Evolutionary conservation across 2,888 invertebrate genomes (phyloP), one percentile per base, ranked within the genome.

Genomic region (Drosophila aldrichi): DNA sequence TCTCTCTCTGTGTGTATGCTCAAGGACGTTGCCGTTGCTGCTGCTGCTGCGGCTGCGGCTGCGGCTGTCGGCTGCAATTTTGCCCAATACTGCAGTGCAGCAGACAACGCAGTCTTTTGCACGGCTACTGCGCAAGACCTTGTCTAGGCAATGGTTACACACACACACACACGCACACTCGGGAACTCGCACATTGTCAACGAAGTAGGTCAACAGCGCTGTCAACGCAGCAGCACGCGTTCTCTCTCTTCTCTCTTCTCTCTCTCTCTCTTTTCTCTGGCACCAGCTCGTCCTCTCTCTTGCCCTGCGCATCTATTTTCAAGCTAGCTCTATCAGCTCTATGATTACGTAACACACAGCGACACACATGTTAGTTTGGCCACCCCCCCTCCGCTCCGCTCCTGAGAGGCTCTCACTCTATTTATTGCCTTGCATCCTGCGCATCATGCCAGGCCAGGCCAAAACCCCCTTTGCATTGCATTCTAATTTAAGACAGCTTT

Each of bases 201-300:
- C 56, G 59, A 88, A 87, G 79, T 87, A 88, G 90, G 86, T 86
- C 86, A 86, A 82, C 88, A 80, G 82, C 70, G 69, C 66, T 72
- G 66, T 61, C 68, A 65, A 68, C 60, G 58, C 68, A 73, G 59
- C 58, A 55, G 38, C 58, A 55, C 54, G n/a, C 72, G 58, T 54
- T 56, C 20, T 34, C 18, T 20, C 36, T 36, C 56, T 18, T 36
- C 56, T 18, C 18, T 41, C 20, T 16, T 56, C 20, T 32, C 22
- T 20, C 43, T 14, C 29, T 48, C 32, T 56, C 36, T 38, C 14
- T 38, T 41, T 36, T 36, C 49, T 57, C 36, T 59, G 46, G 38
- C 16, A 48, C 58, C 22, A 16, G 20, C 38, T 58, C 48, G 20
- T 29, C 38, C 38, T 25, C 46, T 58, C 58, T 60, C 41, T 2